Evolutionary conservation across 2,113 vertebrate genomes (phyloP), one percentile per base, ranked within the genome.

Genomic region (Mesembrinibis cayennensis): DNA sequence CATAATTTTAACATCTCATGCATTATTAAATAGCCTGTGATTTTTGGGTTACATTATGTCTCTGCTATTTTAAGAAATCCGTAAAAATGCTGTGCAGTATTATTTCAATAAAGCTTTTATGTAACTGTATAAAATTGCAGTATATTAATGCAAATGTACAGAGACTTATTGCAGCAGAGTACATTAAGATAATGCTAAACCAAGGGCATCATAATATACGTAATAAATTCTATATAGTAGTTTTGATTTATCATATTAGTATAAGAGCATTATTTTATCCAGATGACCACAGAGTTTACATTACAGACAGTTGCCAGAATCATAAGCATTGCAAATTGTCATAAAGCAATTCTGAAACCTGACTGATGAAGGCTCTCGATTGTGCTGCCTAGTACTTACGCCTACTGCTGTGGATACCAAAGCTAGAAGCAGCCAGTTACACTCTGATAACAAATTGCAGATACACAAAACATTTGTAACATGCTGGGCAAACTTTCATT

Each of bases 161-260:
- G 73, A 83, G 70, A 50, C 73, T 96, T 91, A 93, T 85, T 97
- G 67, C 84, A 82, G 59, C 20, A 8, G 61, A 96, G 76, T 74
- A 62, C 74, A 93, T 95, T 93, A 95, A 93, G 84, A 88, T 97
- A 96, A 96, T 74, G 40, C 42, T 83, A 96, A 97, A 94, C 87
- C 62, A 91, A 94, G 56, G 80, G 59, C 87, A 87, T 93, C 53
- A 72, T 78, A 95, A 94, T 89, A 83, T 63, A 81, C 70, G 40
- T 65, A 91, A 93, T 95, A 95, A 93, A 95, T 78, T 87, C 86
- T 83, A 23, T 49, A 49, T 56, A 71, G 49, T 94, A 67, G 73
- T 89, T 97, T 87, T 95, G 80, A 94, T 77, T 93, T 93, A 95
- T 88, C 70, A 7, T 93, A 97, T 95, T 96, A 95, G 61, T 83